Base-by-base conservation (phyloP, 2,797 vertebrate genomes). In the Tolypeutes matacus region DNA sequence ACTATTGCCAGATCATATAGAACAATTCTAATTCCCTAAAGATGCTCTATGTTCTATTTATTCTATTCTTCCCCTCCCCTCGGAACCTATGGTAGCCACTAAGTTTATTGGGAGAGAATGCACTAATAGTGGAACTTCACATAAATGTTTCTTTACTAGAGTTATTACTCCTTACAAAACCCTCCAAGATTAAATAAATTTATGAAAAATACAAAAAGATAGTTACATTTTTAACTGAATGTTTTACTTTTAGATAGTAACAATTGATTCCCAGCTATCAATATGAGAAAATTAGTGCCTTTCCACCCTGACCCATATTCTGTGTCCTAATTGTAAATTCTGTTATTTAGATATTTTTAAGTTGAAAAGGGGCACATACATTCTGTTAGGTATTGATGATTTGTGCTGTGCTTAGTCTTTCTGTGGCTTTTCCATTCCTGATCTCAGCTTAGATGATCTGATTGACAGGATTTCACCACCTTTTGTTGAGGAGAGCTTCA, bases 291-390 rank as follows among this genome's bases (percentile, higher is more conserved):
- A 67, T 70, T 36, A 31, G 8, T 70, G 0, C 23, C 73, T 86
- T 77, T 80, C 8, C 5, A 60, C 46, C 76, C 36, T 62, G 87
- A 72, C 2, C 5, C 14, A 29, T 15, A 2, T 21, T 14, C 51
- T 80, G 7, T 86, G 31, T 36, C 21, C 27, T 89, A 89, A 85
- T 31, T 4, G 4, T 92, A n/a, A 92, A 78, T 81, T 56, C 85
- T 56, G 25, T 69, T 85, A 77, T 20, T 86, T 76, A 77, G 23
- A 46, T 82, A 73, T 49, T 67, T 78, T 89, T 76, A 72, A 85
- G 2, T 49, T 81, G 13, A 64, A 64, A 77, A 86, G 58, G 15
- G 14, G 12, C 20, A 67, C 76, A 49, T 84, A 17, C 15, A 27
- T 56, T 87, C 3, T 86, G 9, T 85, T 65, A 27, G 85, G 20